Percentiles rank a stretch among this genome's conserved stretches.
These are phyloP conservation scores for Drosophila sordidula DNA, from an alignment of 2,888 invertebrate species.

Conservation along the genomic window DNA sequence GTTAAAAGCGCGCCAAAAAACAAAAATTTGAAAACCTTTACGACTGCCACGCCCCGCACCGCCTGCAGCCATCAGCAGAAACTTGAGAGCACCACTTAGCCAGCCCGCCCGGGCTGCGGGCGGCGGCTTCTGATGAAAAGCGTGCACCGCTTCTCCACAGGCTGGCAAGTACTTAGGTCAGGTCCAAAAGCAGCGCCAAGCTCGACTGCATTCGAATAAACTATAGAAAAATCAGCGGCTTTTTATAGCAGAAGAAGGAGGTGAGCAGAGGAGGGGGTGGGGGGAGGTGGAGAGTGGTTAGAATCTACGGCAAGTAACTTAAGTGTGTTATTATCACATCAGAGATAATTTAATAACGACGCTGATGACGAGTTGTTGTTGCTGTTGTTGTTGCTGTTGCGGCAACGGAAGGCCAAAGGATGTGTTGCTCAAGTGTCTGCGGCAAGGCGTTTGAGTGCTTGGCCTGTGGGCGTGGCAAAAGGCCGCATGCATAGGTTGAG, in stretches of 20 bases:
- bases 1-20: conserved; percentile 58
- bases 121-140: conserved; percentile 46
- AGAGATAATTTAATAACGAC: conserved; percentile 83
- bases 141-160: conserved; percentile 40
- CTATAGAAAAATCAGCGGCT: conserved; percentile 79
- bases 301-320: conserved; percentile 57
- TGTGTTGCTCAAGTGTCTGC: conserved; percentile 53
- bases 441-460: conserved; percentile 35
- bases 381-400: conserved; percentile 50
- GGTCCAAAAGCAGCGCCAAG: conserved; percentile 65
- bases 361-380: conserved; percentile 46
- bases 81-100: conserved; percentile 74
- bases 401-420: conserved; percentile 57
- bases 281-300: background rate
- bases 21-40: conserved; percentile 41
- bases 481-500: conserved; percentile 19
- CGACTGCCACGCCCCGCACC: conserved; percentile 37
- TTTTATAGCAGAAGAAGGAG: conserved; percentile 62
- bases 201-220: conserved; percentile 79
- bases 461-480: conserved; percentile 21
- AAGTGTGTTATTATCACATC: conserved; percentile 83
- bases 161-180: conserved; percentile 67
- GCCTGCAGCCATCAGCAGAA: conserved; percentile 72
- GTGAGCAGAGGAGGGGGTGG: background rate
- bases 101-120: conserved; percentile 5